These are phyloP conservation scores for Acromyrmex echinatior DNA, from an alignment of 1,140 invertebrate species.

Conservation along the genomic window DNA sequence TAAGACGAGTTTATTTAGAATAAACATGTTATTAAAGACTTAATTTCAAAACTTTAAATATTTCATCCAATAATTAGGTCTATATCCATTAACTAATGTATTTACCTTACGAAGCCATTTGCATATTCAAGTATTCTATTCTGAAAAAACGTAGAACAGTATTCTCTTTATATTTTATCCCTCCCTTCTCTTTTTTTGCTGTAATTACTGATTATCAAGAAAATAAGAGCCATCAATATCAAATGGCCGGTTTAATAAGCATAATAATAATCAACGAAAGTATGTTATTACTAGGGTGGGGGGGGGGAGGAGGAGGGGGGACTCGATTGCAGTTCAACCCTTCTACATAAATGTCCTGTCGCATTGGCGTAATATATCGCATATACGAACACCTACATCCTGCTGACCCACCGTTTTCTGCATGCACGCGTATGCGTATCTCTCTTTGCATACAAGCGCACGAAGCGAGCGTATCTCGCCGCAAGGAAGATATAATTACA, in stretches of 20 bases:
- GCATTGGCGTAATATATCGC: slow-evolving; percentile 19
- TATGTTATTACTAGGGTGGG: slow-evolving; percentile 73
- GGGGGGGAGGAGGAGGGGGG: neutral
- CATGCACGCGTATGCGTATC: neutral
- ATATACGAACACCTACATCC: slow-evolving; percentile 1
- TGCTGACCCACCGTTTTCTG: slow-evolving; percentile 23
- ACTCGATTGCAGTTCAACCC: slow-evolving; percentile 71
- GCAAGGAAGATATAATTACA: slow-evolving; percentile 78
- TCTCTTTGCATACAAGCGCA: neutral
- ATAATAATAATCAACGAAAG: slow-evolving; percentile 79
- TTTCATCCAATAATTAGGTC: too few species aligned
- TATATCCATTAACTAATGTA: too few species aligned
- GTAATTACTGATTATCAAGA: neutral
- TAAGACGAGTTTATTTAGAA: too few species aligned
- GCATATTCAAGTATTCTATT: neutral
- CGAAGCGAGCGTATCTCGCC: slow-evolving; percentile 26
- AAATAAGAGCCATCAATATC: slow-evolving; percentile 36
- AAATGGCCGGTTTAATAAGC: slow-evolving; percentile 76
- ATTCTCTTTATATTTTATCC: neutral
- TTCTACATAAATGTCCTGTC: slow-evolving; percentile 72
- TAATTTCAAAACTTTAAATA: too few species aligned
- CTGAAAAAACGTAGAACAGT: neutral
- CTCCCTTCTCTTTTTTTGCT: neutral
- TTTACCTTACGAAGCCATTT: too few species aligned
- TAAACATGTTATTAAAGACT: too few species aligned